Evolutionary conservation across 2,797 vertebrate species (phyloP).

Genomic region (Scyliorhinus canicula): DNA sequence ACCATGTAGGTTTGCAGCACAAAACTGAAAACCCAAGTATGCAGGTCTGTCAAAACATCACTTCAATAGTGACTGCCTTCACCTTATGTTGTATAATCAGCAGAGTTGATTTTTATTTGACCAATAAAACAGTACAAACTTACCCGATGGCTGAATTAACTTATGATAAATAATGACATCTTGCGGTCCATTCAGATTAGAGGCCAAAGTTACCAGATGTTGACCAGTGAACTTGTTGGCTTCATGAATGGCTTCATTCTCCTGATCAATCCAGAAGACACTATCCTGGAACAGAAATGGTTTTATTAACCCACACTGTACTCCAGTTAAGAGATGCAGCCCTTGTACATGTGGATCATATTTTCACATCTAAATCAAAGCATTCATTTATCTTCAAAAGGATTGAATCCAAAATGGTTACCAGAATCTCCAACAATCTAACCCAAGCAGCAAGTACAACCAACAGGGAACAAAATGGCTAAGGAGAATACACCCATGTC

Average conservation of each 20-base stretch:
- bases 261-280: constrained; percentile 36
- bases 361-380: background rate
- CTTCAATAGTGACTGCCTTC: too few relatives aligned
- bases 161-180: constrained; percentile 35
- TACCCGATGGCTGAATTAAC: constrained; percentile 14
- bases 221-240: constrained; percentile 35
- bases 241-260: constrained; percentile 30
- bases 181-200: constrained; percentile 32
- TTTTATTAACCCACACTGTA: background rate
- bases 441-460: background rate
- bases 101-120: background rate
- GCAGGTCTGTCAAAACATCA: too few relatives aligned
- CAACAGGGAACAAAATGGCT: background rate
- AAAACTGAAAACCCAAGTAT: too few relatives aligned
- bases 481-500: background rate
- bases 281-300: constrained; percentile 8
- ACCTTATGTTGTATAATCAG: too few relatives aligned
- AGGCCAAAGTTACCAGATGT: background rate
- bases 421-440: background rate
- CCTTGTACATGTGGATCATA: background rate
- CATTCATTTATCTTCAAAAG: too few relatives aligned
- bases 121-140: background rate
- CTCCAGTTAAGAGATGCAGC: background rate
- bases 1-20: background rate
- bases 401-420: background rate